phyloP scores from a whole-genome alignment of 2,888 invertebrate species.

The Archips xylosteana region DNA sequence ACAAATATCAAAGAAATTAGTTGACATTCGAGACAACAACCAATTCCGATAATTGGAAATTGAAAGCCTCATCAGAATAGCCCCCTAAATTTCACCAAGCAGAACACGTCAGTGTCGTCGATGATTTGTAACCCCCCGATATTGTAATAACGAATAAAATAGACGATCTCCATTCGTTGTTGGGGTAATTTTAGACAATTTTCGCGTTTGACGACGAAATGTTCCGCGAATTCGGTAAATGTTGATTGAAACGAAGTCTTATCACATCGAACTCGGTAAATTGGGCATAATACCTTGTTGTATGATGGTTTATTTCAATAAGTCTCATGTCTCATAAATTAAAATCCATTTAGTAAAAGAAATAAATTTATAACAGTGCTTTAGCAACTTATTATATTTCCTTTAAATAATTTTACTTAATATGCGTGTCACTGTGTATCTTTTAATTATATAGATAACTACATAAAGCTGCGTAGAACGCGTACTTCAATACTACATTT shows the following conservation, averaged over 20 bases:
- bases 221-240: conserved; percentile 22
- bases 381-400: too few species aligned
- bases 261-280: background rate
- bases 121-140: conserved; percentile 38
- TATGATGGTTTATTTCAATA: background rate
- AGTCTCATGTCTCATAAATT: too few species aligned
- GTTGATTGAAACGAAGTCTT: conserved; percentile 13
- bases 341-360: too few species aligned
- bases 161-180: conserved; percentile 27
- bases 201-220: conserved; percentile 20
- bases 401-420: too few species aligned
- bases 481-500: conserved; percentile 18
- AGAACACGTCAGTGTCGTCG: conserved; percentile 28
- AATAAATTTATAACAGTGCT: too few species aligned
- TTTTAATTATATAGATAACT: too few species aligned
- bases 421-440: too few species aligned
- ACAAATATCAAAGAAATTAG: background rate
- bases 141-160: conserved; percentile 31
- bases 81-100: conserved; percentile 26
- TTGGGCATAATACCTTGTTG: background rate
- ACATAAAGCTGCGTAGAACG: too few species aligned
- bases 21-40: background rate
- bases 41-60: background rate
- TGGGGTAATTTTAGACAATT: conserved; percentile 28
- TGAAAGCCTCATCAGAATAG: conserved; percentile 16